phyloP scores from a whole-genome alignment of 2,888 invertebrate species.

The Crepidodera aurea region DNA sequence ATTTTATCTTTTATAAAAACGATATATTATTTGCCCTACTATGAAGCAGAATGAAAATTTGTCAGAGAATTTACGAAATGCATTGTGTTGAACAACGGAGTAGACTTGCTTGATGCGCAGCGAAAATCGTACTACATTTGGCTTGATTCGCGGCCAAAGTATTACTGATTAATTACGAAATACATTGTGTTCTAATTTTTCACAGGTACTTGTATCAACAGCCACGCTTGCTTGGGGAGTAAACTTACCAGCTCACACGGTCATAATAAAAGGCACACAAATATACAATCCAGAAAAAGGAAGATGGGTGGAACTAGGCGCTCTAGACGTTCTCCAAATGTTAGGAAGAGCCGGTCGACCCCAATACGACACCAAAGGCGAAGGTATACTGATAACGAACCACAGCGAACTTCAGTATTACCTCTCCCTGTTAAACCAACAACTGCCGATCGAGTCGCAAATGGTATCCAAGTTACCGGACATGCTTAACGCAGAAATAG shows the following conservation, averaged over 20 bases:
- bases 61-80: no score
- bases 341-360: constrained; percentile 97
- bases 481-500: constrained; percentile 97
- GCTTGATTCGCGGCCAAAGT: no score
- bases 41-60: no score
- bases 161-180: no score
- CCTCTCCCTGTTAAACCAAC: constrained; percentile 95
- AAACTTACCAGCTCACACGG: constrained; percentile 98
- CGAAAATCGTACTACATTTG: no score
- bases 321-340: constrained; percentile 98
- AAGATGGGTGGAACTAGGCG: constrained; percentile 96
- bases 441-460: constrained; percentile 97
- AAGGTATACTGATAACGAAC: constrained; percentile 96
- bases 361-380: constrained; percentile 97
- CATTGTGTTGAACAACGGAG: no score
- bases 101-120: no score
- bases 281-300: constrained; percentile 99
- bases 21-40: no score
- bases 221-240: constrained; percentile 99
- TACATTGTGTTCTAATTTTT: no score
- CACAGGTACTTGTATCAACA: constrained; percentile 94
- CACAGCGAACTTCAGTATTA: constrained; percentile 99
- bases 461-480: constrained; percentile 92
- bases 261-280: constrained; percentile 94
- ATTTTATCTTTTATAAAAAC: no score